Conservation (phyloP, 1,140 invertebrate genomes). For the Atopsyche davidsoni region DNA sequence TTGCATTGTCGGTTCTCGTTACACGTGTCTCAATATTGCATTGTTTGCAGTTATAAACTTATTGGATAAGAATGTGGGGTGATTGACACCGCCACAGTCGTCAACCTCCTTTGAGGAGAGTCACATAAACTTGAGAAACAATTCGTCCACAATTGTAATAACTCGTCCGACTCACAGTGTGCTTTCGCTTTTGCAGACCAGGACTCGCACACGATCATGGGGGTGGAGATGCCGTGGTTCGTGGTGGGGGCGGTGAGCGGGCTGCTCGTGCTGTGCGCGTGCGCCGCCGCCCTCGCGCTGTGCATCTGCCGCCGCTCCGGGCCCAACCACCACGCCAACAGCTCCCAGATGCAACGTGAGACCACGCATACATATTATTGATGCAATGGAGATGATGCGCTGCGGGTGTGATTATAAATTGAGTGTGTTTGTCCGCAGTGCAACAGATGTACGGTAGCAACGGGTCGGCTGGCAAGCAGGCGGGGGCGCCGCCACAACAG, state of each 20-base stretch:
- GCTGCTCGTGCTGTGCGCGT: constrained; percentile 59
- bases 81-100: too few species aligned
- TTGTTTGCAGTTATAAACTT: too few species aligned
- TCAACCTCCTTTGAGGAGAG: too few species aligned
- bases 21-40: too few species aligned
- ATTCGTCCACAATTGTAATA: too few species aligned
- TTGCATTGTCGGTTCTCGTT: too few species aligned
- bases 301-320: constrained; percentile 67
- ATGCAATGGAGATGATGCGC: constrained; percentile 1
- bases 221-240: constrained; percentile 69
- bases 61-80: too few species aligned
- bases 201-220: constrained; percentile 64
- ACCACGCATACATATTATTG: constrained; percentile 2
- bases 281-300: constrained; percentile 60
- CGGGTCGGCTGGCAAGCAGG: constrained; percentile 59
- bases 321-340: constrained; percentile 42
- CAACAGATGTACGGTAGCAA: constrained; percentile 77
- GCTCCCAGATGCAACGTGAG: constrained; percentile 49
- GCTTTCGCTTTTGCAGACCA: constrained; percentile 54
- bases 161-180: too few species aligned
- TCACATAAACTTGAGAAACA: too few species aligned
- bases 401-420: constrained; percentile 6
- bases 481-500: constrained; percentile 35
- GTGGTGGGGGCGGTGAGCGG: constrained; percentile 62
- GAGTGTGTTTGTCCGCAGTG: constrained; percentile 46